phyloP scores from a whole-genome alignment of 2,888 invertebrate genomes.

The Ecdyonurus torrentis region DNA sequence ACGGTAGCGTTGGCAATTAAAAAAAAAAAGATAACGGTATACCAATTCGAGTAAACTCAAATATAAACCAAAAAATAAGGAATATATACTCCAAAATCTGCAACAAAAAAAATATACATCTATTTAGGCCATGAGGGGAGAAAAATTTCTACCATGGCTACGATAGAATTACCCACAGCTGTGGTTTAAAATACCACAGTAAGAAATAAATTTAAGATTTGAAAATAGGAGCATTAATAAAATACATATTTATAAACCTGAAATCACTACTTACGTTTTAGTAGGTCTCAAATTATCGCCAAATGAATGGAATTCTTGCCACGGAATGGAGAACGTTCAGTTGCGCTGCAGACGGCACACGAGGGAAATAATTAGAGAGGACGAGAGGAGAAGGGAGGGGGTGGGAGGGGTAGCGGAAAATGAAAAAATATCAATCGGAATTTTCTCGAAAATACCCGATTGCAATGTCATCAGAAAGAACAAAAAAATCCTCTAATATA shows the following conservation, averaged over 20 bases:
- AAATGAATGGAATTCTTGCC: not conserved
- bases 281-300: not conserved
- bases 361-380: no score
- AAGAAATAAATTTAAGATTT: no score
- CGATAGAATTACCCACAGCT: no score
- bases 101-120: not conserved
- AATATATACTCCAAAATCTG: not conserved
- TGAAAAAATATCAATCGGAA: no score
- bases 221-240: no score
- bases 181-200: no score
- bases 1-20: slow-evolving; percentile 32
- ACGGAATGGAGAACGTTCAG: slow-evolving; percentile 1
- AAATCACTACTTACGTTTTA: not conserved
- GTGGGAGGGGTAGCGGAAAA: no score
- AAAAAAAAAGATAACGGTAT: slow-evolving; percentile 8
- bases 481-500: no score
- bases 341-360: slow-evolving; percentile 1
- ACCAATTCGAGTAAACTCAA: not conserved
- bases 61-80: not conserved
- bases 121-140: not conserved
- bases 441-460: no score
- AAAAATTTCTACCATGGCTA: no score
- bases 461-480: no score
- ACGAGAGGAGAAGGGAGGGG: no score
- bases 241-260: not conserved